A percentile compares a stretch with the other conserved stretches of the same genome.
These are phyloP conservation scores for Meteorus sp. DNA, from an alignment of 1,140 invertebrate genomes.

Conservation along the genomic window DNA sequence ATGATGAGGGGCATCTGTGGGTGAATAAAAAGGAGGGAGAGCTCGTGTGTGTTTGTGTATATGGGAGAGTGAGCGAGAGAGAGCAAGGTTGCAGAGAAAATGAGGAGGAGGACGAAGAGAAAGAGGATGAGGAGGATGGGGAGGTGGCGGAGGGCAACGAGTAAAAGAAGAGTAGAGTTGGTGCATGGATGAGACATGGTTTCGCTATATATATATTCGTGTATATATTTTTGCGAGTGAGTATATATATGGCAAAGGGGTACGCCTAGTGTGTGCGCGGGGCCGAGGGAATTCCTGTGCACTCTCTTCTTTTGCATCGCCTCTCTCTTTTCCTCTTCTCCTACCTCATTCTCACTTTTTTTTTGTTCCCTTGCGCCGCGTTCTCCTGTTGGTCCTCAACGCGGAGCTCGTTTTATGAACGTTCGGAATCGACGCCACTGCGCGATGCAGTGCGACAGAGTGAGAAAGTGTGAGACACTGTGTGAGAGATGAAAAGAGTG, in stretches of 20 bases:
- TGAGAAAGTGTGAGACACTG: conserved; percentile 28
- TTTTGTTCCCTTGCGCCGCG: neutral
- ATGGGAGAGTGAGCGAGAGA: too few species aligned
- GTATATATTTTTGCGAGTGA: too few species aligned
- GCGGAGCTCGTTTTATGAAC: conserved; percentile 6
- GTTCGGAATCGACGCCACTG: conserved; percentile 26
- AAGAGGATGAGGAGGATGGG: conserved; percentile 11
- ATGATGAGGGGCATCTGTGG: conserved; percentile 19
- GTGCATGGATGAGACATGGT: conserved; percentile 4
- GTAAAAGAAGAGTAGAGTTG: conserved; percentile 11
- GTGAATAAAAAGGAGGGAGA: conserved; percentile 8
- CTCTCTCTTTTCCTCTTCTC: conserved; percentile 1
- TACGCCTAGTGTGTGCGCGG: conserved; percentile 29
- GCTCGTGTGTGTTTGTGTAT: too few species aligned
- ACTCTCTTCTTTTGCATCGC: too few species aligned
- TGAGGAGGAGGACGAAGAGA: conserved; percentile 21
- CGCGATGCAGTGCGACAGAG: conserved; percentile 21
- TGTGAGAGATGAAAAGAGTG: conserved; percentile 29
- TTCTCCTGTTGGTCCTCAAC: conserved; percentile 15
- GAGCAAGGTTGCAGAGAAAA: conserved; percentile 18
- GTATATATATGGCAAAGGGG: neutral
- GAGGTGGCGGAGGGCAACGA: conserved; percentile 19
- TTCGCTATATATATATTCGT: too few species aligned
- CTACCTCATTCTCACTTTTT: conserved; percentile 12
- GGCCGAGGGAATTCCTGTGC: conserved; percentile 46